phyloP scores from a whole-genome alignment of 30 jellyfish, hydroid and myxozoan genomes.

The Calvadosia cruxmelitensis region DNA sequence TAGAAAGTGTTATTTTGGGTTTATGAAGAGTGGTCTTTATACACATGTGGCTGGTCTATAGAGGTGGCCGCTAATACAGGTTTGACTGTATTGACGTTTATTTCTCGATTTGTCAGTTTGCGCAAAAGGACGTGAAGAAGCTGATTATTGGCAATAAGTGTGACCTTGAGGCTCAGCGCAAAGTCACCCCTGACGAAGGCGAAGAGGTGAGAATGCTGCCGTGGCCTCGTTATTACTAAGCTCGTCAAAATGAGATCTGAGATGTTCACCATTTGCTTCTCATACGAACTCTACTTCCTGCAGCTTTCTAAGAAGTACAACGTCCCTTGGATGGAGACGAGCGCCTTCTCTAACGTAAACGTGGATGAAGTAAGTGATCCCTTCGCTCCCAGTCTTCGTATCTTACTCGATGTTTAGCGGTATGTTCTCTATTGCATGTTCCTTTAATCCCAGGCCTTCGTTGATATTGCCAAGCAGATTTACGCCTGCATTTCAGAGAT shows the following conservation, averaged over 20 bases:
- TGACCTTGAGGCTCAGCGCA: slow-evolving; percentile 62
- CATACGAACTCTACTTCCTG: not conserved
- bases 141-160: slow-evolving; percentile 76
- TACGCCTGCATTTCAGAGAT: slow-evolving; percentile 38
- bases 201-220: too few species aligned
- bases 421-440: not conserved
- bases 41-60: too few species aligned
- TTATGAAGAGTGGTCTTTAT: too few species aligned
- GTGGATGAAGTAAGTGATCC: slow-evolving; percentile 67
- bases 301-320: slow-evolving; percentile 76
- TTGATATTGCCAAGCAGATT: slow-evolving; percentile 43
- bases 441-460: slow-evolving; percentile 35
- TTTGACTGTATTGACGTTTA: too few species aligned
- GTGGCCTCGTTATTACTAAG: too few species aligned
- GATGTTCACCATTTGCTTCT: too few species aligned
- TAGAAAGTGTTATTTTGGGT: too few species aligned
- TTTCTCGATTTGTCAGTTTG: slow-evolving; percentile 44
- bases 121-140: slow-evolving; percentile 58
- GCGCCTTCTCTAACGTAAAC: slow-evolving; percentile 80
- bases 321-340: slow-evolving; percentile 91
- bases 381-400: not conserved
- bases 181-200: slow-evolving; percentile 77
- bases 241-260: too few species aligned
- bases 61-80: too few species aligned
- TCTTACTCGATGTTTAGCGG: not conserved